phyloP scores from a whole-genome alignment of 2,888 invertebrate species.

The Isotomurus palustris region DNA sequence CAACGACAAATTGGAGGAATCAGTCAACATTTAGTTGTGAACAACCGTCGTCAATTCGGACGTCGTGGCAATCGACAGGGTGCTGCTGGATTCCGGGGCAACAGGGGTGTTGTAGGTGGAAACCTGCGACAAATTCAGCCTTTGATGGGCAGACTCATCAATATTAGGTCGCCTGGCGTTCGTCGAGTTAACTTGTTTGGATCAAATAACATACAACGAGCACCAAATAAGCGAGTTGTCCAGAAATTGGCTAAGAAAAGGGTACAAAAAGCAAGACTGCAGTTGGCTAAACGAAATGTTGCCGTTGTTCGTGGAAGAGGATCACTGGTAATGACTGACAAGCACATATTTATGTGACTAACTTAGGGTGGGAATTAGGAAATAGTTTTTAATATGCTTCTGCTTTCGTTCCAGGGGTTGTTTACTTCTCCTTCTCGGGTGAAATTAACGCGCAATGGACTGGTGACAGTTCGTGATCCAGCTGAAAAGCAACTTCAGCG shows the following conservation, averaged over 20 bases:
- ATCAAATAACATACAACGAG: neutral
- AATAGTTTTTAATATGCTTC: neutral
- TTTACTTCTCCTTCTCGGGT: neutral
- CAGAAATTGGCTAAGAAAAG: conserved; percentile 34
- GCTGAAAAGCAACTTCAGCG: conserved; percentile 29
- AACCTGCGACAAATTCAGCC: neutral
- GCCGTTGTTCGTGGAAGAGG: neutral
- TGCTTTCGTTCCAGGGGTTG: neutral
- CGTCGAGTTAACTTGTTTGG: neutral
- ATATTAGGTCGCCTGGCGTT: too few relatives aligned
- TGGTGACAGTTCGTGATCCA: conserved; percentile 30
- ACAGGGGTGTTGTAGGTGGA: neutral
- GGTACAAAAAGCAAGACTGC: conserved; percentile 29
- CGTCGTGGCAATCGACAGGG: neutral
- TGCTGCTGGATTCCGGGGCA: neutral
- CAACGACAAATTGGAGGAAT: neutral
- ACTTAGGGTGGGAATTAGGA: neutral
- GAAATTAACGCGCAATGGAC: conserved; percentile 23
- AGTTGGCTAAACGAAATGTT: neutral
- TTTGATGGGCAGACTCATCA: neutral
- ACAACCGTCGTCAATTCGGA: neutral
- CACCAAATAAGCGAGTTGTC: conserved; percentile 16
- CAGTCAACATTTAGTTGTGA: neutral
- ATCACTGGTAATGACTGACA: neutral
- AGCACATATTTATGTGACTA: neutral